Percentiles rank a stretch among this genome's conserved stretches.
phyloP scores from a whole-genome alignment of 2,797 vertebrate genomes.

The Smutsia temminckii region DNA sequence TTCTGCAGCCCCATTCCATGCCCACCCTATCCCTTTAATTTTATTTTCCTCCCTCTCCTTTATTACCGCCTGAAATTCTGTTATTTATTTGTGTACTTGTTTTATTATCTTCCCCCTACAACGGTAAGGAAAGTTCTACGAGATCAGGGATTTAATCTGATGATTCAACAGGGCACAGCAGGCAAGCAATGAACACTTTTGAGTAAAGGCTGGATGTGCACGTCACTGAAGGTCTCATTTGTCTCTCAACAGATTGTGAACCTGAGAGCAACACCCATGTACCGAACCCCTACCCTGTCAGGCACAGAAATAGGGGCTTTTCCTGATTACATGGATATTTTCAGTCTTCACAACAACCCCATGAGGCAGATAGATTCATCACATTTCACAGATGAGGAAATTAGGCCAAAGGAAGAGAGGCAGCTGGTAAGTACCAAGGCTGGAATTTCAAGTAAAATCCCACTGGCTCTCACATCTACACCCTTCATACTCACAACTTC shows the following conservation, averaged over 20 bases:
- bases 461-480: background rate
- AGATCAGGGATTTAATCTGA: background rate
- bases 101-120: background rate
- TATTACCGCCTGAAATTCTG: background rate
- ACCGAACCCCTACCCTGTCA: accelerated
- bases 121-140: background rate
- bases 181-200: accelerated
- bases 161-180: background rate
- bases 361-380: background rate
- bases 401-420: background rate
- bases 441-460: background rate
- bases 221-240: accelerated
- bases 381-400: background rate
- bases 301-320: background rate
- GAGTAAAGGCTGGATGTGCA: background rate
- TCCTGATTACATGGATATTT: background rate
- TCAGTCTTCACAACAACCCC: background rate
- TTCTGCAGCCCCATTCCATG: accelerated
- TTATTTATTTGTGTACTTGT: background rate
- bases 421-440: accelerated
- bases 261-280: accelerated
- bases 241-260: background rate
- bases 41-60: background rate
- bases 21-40: background rate
- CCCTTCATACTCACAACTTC: background rate